phyloP scores from a whole-genome alignment of 2,888 invertebrate species.

The Drosophila vallismaia region DNA sequence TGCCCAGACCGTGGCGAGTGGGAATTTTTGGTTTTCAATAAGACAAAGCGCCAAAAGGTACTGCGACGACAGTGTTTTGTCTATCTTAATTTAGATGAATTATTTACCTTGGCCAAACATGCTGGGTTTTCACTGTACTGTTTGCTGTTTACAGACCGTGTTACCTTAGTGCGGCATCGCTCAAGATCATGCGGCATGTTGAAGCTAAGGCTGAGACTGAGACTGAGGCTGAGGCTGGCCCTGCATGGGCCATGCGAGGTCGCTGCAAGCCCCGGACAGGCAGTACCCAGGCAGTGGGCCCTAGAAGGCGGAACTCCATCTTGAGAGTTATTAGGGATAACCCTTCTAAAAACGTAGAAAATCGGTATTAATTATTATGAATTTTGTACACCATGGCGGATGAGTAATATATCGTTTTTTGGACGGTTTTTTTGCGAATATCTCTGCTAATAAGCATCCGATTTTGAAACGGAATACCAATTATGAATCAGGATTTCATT shows the following conservation, averaged over 20 bases:
- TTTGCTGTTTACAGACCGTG: slow-evolving; percentile 26
- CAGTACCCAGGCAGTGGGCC: background rate
- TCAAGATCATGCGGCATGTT: slow-evolving; percentile 43
- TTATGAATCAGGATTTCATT: no score
- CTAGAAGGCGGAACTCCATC: no score
- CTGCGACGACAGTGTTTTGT: background rate
- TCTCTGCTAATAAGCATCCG: no score
- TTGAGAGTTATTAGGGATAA: no score
- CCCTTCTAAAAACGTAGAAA: no score
- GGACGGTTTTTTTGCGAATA: no score
- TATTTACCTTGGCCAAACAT: slow-evolving; percentile 31
- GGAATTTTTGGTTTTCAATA: background rate
- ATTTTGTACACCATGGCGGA: no score
- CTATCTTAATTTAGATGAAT: slow-evolving; percentile 11
- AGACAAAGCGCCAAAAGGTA: background rate
- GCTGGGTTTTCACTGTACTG: slow-evolving; percentile 1
- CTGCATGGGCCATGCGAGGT: background rate
- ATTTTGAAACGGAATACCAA: no score
- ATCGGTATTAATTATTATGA: no score
- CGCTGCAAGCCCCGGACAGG: background rate
- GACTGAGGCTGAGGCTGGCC: background rate
- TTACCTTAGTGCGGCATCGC: slow-evolving; percentile 38
- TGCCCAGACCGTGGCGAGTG: background rate
- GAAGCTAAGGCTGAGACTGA: background rate
- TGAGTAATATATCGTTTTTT: no score